Evolutionary conservation across 2,113 vertebrate genomes (phyloP).

Genomic region (Apteryx owenii): DNA sequence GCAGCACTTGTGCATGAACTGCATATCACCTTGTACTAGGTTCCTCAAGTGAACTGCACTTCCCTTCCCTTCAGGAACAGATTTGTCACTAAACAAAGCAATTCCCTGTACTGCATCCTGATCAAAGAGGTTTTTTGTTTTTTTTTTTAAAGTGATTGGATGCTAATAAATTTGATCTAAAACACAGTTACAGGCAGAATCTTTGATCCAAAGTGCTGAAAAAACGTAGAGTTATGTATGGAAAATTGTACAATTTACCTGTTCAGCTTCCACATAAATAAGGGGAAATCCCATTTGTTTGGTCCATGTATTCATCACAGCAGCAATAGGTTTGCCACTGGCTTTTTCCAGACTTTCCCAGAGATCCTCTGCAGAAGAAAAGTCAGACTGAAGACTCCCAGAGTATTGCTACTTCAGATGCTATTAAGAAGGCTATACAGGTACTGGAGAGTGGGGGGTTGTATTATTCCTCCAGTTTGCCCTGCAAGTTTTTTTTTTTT

Average conservation of each 20-base stretch:
- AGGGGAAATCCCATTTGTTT: slow-evolving; percentile 99
- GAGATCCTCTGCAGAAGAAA: slow-evolving; percentile 88
- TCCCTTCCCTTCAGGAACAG: neutral
- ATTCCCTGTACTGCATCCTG: neutral
- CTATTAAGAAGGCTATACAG: rapidly evolving
- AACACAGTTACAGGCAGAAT: neutral
- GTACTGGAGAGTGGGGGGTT: neutral
- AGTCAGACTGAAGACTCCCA: neutral
- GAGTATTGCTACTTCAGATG: neutral
- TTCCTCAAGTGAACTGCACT: neutral
- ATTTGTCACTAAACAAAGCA: neutral
- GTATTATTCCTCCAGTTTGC: neutral
- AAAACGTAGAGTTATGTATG: rapidly evolving
- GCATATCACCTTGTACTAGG: rapidly evolving
- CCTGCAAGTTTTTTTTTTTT: neutral
- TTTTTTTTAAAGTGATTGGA: rapidly evolving
- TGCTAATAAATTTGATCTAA: neutral
- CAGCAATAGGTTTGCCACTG: slow-evolving; percentile 94
- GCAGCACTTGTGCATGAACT: neutral
- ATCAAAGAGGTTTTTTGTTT: neutral
- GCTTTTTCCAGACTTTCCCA: slow-evolving; percentile 96
- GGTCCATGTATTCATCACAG: slow-evolving; percentile 97
- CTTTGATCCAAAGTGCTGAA: neutral
- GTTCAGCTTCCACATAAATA: slow-evolving; percentile 91
- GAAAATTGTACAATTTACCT: slow-evolving; percentile 78